phyloP scores from a whole-genome alignment of 2,797 vertebrate genomes.

The Molothrus aeneus region DNA sequence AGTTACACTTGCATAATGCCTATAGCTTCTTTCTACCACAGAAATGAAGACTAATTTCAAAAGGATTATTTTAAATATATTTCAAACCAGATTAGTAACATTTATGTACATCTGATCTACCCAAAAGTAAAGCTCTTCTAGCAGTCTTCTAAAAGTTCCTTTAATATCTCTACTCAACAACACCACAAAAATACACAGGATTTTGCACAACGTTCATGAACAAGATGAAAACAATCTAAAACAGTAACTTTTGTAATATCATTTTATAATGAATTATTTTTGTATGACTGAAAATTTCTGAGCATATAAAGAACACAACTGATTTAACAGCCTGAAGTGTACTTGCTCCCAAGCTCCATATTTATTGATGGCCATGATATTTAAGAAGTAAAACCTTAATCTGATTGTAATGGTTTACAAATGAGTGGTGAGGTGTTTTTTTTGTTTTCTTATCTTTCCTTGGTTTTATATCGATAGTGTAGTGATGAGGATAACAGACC shows the following conservation, averaged over 20 bases:
- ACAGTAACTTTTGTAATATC: not conserved
- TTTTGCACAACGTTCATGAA: not conserved
- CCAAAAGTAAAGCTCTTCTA: not conserved
- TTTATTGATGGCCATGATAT: not conserved
- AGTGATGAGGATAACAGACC: rapidly evolving
- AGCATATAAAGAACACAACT: not conserved
- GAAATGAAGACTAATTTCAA: not conserved
- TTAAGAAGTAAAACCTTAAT: not conserved
- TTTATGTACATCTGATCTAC: not conserved
- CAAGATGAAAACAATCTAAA: not conserved
- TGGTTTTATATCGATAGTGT: not conserved
- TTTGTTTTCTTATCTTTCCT: not conserved
- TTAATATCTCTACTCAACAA: not conserved
- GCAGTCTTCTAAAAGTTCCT: not conserved
- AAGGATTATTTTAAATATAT: not conserved
- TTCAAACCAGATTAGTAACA: not conserved
- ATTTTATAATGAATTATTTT: not conserved
- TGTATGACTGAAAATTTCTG: not conserved
- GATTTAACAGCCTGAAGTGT: not conserved
- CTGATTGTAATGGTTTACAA: not conserved
- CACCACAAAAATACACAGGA: not conserved
- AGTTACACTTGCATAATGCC: not conserved
- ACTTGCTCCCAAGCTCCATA: not conserved
- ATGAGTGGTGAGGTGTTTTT: rapidly evolving
- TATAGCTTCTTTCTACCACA: not conserved